Evolutionary conservation across 2,797 vertebrate species (phyloP), one percentile per base, ranked within the genome.

Genomic region (Botia almorhae): DNA sequence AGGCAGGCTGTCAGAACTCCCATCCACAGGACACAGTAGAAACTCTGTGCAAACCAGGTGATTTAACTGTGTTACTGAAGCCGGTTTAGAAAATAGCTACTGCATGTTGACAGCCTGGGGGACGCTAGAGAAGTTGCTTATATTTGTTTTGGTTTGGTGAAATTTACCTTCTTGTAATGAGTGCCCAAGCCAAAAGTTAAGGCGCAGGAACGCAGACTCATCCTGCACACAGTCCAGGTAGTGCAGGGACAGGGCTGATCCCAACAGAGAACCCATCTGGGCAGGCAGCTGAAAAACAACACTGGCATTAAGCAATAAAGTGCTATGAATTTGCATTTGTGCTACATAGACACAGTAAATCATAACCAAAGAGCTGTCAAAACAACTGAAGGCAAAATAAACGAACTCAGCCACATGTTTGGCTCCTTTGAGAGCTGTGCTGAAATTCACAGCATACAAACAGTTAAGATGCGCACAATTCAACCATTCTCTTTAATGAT

Each of bases 221-320:
- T 99, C 96, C 92, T 90, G 96, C 71, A 96, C 86, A 82, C 94
- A 98, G 82, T 97, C 96, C 82, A 99, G 89, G 87, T 96, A 98
- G 80, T 98, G 96, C 87, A 99, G 93, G 1, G 97, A 89, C 79
- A 97, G 87, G 72, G 94, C 92, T 81, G 90, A 96, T 67, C 93
- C 93, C 75, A 99, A 85, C 85, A 98, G 92, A 16, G 97, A 98
- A 61, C 96, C 96, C 95, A 99, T 98, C 92, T 94, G 97, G 85
- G 96, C 93, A 14, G 98, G 97, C 84, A 98, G 93, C 97, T 99
- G 89, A 88, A 76, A 70, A 69, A 71, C 7, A 53, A 13, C 51
- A 53, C 72, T 61, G 48, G 50, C 4, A 43, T 4, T 11, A 63
- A 72, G 71, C 29, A 58, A 63, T 43, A 56, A 65, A 76, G 63